Conservation (phyloP, 2,113 vertebrate species). For the Eptesicus fuscus region DNA sequence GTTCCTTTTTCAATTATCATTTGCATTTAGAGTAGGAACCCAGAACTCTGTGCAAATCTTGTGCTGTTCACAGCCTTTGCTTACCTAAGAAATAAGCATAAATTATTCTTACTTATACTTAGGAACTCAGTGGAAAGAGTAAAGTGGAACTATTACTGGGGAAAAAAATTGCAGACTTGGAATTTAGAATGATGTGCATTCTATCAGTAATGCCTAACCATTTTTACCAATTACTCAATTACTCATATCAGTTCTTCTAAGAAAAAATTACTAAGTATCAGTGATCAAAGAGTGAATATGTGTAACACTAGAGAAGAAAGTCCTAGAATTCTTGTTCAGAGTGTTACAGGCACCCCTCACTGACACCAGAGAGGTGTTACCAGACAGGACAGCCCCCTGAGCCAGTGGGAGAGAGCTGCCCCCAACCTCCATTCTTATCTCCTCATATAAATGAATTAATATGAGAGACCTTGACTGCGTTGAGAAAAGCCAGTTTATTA, state of each 20-base stretch:
- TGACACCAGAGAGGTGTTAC: too few relatives aligned
- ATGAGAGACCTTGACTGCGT: too few relatives aligned
- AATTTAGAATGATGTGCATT: neutral
- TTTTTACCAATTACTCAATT: neutral
- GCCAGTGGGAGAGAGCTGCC: too few relatives aligned
- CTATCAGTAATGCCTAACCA: neutral
- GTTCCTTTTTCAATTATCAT: neutral
- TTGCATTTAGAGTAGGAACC: neutral
- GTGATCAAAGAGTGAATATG: neutral
- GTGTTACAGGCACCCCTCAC: too few relatives aligned
- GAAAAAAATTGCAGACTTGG: neutral
- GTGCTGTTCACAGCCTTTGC: neutral
- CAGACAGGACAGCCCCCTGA: too few relatives aligned
- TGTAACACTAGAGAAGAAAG: neutral
- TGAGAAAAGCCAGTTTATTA: too few relatives aligned
- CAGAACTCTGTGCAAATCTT: neutral
- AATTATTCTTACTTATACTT: neutral
- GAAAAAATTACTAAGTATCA: neutral
- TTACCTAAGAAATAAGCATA: neutral
- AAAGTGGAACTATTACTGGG: neutral
- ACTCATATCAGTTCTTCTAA: neutral
- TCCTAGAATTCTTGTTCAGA: neutral
- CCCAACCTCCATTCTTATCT: too few relatives aligned
- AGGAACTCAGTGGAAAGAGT: neutral
- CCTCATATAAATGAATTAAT: too few relatives aligned